Conservation (phyloP, 2,113 vertebrate genomes). For the Rhinoptilus africanus region DNA sequence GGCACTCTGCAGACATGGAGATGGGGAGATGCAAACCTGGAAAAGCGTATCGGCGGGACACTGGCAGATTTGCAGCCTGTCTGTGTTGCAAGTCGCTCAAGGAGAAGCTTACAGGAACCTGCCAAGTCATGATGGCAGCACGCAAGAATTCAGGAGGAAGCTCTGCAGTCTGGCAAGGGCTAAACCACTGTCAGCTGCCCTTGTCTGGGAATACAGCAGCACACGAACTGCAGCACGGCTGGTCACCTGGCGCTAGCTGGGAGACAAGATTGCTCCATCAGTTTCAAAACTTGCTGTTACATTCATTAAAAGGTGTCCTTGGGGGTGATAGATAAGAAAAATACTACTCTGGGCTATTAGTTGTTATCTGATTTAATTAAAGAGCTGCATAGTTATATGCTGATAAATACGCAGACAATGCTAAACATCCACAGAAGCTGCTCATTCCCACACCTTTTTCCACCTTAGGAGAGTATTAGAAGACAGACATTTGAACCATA, state of each 20-base stretch:
- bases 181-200: background rate
- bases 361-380: conserved; percentile 39
- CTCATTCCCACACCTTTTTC: background rate
- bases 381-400: background rate
- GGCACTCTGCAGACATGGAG: rapidly evolving
- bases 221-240: rapidly evolving
- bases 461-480: background rate
- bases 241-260: background rate
- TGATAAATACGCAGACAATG: background rate
- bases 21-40: background rate
- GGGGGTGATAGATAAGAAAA: background rate
- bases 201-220: background rate
- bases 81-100: rapidly evolving
- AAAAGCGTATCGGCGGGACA: rapidly evolving
- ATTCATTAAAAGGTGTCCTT: background rate
- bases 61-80: background rate
- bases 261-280: background rate
- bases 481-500: background rate
- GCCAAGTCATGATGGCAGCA: background rate
- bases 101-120: background rate
- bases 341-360: background rate
- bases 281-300: background rate
- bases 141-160: background rate
- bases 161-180: background rate
- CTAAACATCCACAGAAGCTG: background rate